Percentiles rank a stretch among this genome's conserved stretches.
These are phyloP conservation scores for Pseudoips prasinana DNA, from an alignment of 2,888 invertebrate species.

Conservation along the genomic window DNA sequence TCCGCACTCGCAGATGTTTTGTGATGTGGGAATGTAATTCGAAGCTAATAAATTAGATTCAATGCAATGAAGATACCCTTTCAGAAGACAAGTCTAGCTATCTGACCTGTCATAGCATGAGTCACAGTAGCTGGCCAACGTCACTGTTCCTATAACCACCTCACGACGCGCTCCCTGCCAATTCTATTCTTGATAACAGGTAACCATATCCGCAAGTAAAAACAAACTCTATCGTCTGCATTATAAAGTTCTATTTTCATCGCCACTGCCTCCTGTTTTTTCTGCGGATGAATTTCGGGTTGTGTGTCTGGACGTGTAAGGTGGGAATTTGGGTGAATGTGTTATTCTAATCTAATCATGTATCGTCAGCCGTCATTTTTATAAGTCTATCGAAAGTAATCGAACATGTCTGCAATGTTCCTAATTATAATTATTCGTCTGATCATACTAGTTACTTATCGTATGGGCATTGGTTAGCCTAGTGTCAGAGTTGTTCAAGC, in stretches of 20 bases:
- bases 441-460: no score
- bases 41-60: slow-evolving; percentile 15
- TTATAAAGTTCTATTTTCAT: slow-evolving; percentile 24
- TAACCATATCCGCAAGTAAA: slow-evolving; percentile 19
- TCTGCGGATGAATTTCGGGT: slow-evolving; percentile 6
- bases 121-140: slow-evolving; percentile 44
- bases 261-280: slow-evolving; percentile 4
- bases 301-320: background rate
- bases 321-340: slow-evolving; percentile 3
- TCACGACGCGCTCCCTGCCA: slow-evolving; percentile 53
- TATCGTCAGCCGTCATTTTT: slow-evolving; percentile 44
- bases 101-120: slow-evolving; percentile 53
- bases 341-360: slow-evolving; percentile 22
- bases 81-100: slow-evolving; percentile 42
- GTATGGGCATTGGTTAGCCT: no score
- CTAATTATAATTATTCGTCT: background rate
- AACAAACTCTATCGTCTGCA: slow-evolving; percentile 17
- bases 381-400: slow-evolving; percentile 30
- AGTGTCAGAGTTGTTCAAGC: no score
- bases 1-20: no score
- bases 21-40: no score
- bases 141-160: slow-evolving; percentile 57
- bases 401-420: slow-evolving; percentile 37
- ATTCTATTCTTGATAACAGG: slow-evolving; percentile 64
- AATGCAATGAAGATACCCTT: slow-evolving; percentile 18